Evolutionary conservation across 2,797 vertebrate genomes (phyloP), one percentile per base, ranked within the genome.

Genomic region (Sebastes dallii): DNA sequence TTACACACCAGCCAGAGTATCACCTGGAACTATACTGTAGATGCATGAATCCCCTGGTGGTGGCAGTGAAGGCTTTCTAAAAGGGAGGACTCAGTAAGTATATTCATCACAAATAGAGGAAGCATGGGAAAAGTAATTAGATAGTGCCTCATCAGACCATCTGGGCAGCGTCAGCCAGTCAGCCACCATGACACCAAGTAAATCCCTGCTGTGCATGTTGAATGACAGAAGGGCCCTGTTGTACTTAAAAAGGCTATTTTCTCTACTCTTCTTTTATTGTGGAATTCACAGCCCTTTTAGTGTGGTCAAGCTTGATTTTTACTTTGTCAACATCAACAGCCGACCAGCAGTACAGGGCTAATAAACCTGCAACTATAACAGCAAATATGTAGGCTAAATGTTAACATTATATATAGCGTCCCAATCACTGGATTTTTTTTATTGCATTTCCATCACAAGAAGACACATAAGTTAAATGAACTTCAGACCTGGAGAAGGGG

Each of bases 61-160:
- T 75, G 90, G 89, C 86, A 89, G 85, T 90, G 50, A 30, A 75
- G 77, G 67, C 39, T 69, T 56, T 86, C 22, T 52, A 61, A 79
- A 56, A 12, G 18, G 0, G n/a, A n/a, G 24, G 8, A 30, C 52
- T 34, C 58, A 36, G 30, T 69, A 50, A 73, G 20, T 72, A 25
- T 66, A 25, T 72, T 88, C 68, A 66, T 77, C 50, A 84, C 73
- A 66, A 74, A 61, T 3, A 85, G 36, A 77, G 80, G 52, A 83
- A 80, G 60, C 77, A 80, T 72, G 55, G 64, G 69, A 77, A 74
- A 85, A 87, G 84, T 92, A 90, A 92, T 92, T 88, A 92, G 90
- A 90, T 88, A 66, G 81, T 76, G 72, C 79, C 72, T 83, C 81
- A 87, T 88, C 85, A 89, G 62, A 72, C 78, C 91, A 92, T 92